Percentiles rank a stretch among this genome's conserved stretches.
These are phyloP conservation scores for Stenopsyche tienmushanensis DNA, from an alignment of 1,140 invertebrate genomes.

Conservation along the genomic window DNA sequence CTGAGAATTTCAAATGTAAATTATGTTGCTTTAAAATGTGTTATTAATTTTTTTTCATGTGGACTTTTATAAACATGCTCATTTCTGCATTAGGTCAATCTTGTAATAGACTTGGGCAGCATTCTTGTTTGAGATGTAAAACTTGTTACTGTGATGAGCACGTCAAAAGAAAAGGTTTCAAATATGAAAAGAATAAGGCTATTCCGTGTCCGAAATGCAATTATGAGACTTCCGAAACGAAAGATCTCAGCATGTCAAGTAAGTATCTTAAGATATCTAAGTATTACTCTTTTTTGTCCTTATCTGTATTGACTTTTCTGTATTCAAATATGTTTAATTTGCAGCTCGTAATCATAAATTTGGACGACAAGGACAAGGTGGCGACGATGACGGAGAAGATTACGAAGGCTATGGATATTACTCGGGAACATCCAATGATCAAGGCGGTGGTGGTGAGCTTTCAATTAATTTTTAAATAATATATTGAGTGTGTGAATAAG, in stretches of 20 bases:
- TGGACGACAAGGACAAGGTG: conserved; percentile 71
- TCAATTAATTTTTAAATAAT: neutral
- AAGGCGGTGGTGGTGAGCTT: conserved; percentile 39
- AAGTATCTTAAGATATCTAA: conserved; percentile 49
- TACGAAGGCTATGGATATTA: conserved; percentile 45
- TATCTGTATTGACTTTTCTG: conserved; percentile 12
- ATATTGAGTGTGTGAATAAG: neutral
- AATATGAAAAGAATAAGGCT: conserved; percentile 84
- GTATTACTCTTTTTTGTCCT: no score
- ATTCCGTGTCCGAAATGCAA: conserved; percentile 95
- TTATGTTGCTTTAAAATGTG: no score
- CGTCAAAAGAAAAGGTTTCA: conserved; percentile 88
- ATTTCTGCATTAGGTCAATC: conserved; percentile 68
- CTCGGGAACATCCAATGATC: conserved; percentile 40
- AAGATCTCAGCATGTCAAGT: conserved; percentile 96
- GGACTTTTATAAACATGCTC: conserved; percentile 2
- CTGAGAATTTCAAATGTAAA: conserved; percentile 91
- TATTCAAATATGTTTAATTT: conserved; percentile 35
- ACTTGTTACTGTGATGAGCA: conserved; percentile 97
- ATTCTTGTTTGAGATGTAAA: conserved; percentile 93
- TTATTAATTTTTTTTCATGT: no score
- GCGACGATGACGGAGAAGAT: conserved; percentile 62
- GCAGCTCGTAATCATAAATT: conserved; percentile 77
- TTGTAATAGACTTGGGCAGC: conserved; percentile 91
- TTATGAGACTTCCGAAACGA: conserved; percentile 87